phyloP scores from a whole-genome alignment of 1,140 invertebrate genomes.

The Drosophila busckii region DNA sequence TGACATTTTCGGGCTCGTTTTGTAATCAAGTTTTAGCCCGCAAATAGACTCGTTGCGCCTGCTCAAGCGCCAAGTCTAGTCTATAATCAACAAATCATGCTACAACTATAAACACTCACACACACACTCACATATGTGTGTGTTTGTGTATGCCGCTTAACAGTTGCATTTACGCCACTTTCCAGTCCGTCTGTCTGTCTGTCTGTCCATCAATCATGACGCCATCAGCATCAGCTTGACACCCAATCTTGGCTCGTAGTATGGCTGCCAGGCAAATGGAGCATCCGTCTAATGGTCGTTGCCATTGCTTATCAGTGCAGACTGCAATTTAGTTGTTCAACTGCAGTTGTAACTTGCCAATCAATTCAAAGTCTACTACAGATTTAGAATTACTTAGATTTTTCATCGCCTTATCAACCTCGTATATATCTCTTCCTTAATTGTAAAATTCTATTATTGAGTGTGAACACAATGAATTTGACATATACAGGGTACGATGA shows the following conservation, averaged over 20 bases:
- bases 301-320: neutral
- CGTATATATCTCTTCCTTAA: too few relatives aligned
- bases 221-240: slow-evolving; percentile 64
- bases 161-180: too few relatives aligned
- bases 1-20: slow-evolving; percentile 8
- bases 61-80: slow-evolving; percentile 70
- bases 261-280: slow-evolving; percentile 38
- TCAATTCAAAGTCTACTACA: too few relatives aligned
- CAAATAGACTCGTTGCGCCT: slow-evolving; percentile 64
- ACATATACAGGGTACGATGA: too few relatives aligned
- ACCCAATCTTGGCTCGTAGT: slow-evolving; percentile 63
- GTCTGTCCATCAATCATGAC: slow-evolving; percentile 49
- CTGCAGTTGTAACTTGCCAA: too few relatives aligned
- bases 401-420: too few relatives aligned
- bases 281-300: neutral
- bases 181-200: neutral
- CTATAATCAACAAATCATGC: slow-evolving; percentile 72
- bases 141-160: neutral
- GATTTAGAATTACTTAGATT: too few relatives aligned
- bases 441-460: too few relatives aligned
- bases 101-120: slow-evolving; percentile 38
- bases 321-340: too few relatives aligned
- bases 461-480: too few relatives aligned
- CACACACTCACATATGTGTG: slow-evolving; percentile 17
- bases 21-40: slow-evolving; percentile 67